Evolutionary conservation across 2,888 invertebrate genomes (phyloP).

Genomic region (Tetragonisca angustula): DNA sequence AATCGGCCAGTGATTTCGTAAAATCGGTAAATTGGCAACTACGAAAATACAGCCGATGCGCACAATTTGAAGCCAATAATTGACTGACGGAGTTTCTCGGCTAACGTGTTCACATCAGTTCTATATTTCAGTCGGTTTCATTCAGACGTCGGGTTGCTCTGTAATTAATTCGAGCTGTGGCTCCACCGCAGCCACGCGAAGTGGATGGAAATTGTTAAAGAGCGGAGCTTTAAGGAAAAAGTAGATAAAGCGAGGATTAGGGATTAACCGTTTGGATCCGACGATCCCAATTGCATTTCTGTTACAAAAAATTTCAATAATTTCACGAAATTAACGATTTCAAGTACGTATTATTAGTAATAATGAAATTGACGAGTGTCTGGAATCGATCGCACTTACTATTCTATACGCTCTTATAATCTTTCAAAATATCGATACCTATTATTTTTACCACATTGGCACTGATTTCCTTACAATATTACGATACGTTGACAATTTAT

Average conservation of each 20-base stretch:
- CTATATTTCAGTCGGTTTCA: neutral
- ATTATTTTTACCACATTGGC: neutral
- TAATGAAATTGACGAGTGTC: neutral
- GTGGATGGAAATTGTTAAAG: conserved; percentile 2
- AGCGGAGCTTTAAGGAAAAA: neutral
- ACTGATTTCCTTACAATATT: no score
- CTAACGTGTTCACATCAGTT: neutral
- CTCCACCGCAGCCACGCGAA: neutral
- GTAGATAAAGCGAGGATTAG: neutral
- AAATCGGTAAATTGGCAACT: neutral
- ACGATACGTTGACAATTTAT: no score
- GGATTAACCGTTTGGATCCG: neutral
- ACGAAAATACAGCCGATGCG: neutral
- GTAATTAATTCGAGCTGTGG: conserved; percentile 15
- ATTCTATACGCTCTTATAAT: neutral
- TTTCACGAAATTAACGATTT: neutral
- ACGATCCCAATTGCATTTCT: neutral
- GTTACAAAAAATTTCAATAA: neutral
- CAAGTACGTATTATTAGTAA: neutral
- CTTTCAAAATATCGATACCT: neutral
- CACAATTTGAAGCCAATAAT: neutral
- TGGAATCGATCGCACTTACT: neutral
- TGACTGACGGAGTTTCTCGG: neutral
- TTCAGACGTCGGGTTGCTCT: neutral
- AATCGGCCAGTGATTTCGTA: neutral